Evolutionary conservation across 2,113 vertebrate genomes (phyloP), one percentile per base, ranked within the genome.

Genomic region (Sporophila hypoxantha): DNA sequence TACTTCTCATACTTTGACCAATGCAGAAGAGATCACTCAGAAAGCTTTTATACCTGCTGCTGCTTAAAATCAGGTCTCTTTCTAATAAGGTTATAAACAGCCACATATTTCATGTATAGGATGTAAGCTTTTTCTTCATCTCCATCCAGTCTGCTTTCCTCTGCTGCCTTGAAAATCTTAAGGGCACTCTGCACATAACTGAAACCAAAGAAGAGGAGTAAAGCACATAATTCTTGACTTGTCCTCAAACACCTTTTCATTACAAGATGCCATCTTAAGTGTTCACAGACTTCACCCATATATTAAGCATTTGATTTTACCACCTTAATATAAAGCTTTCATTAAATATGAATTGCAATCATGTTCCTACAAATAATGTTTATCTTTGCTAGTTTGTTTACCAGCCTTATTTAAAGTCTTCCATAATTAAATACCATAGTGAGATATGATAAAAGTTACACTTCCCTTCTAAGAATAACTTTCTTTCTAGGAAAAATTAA

Each of bases 91-190:
- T 99, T 97, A 96, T 99, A 98, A 34, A 99, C 98, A 67, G 98
- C 95, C 91, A 99, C 97, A 66, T 98, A 99, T 96, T 99, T 99
- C 99, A 99, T 99, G 82, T 99, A 99, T 4, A 99, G 92, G 39
- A 99, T 98, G 65, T 99, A 99, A 39, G 99, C 98, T 85, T 95
- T 99, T 96, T 99, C 99, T 96, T 99, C 99, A 95, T 99, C 99
- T 95, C 98, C 94, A 52, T 99, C 98, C 94, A 99, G 94, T 50
- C 99, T 98, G 95, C 97, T 97, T 95, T 99, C 98, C 92, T 99
- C 99, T 0, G 99, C 99, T 47, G 98, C 96, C 96, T 99, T 99
- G 95, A 99, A 99, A 94, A 99, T 98, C 97, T 99, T 99, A 95
- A 98, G 97, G 70, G 99, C 99, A 85, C 98, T 99, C 95, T 98